A percentile compares a stretch with the other conserved stretches of the same genome.
These are phyloP conservation scores for Drosophila kikkawai DNA, from an alignment of 1,140 invertebrate genomes.

Conservation along the genomic window DNA sequence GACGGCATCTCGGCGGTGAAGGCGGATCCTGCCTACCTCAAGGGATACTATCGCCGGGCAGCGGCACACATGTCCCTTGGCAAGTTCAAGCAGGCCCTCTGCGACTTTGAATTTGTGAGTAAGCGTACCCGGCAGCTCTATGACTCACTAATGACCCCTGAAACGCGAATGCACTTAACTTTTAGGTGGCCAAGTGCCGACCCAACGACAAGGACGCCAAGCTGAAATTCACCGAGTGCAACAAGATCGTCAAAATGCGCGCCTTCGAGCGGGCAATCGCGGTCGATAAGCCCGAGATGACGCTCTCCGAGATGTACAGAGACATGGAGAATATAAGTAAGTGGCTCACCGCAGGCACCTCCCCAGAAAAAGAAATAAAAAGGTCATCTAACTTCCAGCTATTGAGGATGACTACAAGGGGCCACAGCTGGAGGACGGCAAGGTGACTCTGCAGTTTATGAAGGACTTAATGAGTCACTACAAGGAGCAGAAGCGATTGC, in stretches of 20 bases:
- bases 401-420: conserved; percentile 98
- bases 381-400: conserved; percentile 86
- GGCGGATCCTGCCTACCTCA: conserved; percentile 95
- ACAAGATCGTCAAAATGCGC: conserved; percentile 97
- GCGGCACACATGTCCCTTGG: conserved; percentile 98
- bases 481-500: conserved; percentile 96
- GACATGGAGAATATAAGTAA: conserved; percentile 96
- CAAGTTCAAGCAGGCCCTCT: conserved; percentile 98
- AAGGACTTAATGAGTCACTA: conserved; percentile 95
- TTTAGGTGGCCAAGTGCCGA: conserved; percentile 90
- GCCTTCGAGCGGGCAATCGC: conserved; percentile 99
- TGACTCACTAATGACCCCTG: background rate
- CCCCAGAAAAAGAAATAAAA: too few species aligned
- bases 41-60: conserved; percentile 97
- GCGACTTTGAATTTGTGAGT: conserved; percentile 96
- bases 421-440: conserved; percentile 94
- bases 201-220: conserved; percentile 98
- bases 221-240: conserved; percentile 97
- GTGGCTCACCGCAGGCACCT: conserved; percentile 67
- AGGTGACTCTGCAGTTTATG: conserved; percentile 94
- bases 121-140: background rate
- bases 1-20: conserved; percentile 97
- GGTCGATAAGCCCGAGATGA: conserved; percentile 94
- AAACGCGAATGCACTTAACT: background rate
- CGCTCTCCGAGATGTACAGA: conserved; percentile 92